Conservation (phyloP, 2,888 invertebrate species). For the Acanthosepion esculentum region DNA sequence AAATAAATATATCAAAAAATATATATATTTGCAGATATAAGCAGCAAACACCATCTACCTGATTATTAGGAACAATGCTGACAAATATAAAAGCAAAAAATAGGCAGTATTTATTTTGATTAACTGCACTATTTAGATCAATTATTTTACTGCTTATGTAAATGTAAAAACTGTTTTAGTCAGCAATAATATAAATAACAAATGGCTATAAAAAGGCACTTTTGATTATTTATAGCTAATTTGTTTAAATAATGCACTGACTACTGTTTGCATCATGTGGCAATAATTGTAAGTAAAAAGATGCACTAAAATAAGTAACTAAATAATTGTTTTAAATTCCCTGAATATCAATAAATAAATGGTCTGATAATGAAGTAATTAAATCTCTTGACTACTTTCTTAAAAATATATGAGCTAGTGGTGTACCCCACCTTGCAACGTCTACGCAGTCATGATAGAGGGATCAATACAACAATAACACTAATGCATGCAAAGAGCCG, state of each 20-base stretch:
- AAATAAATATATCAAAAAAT: neutral
- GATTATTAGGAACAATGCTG: neutral
- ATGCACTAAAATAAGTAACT: no score
- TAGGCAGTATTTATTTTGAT: no score
- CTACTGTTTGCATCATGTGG: no score
- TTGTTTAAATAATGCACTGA: no score
- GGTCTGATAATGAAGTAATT: neutral
- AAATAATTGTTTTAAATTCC: no score
- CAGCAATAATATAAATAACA: no score
- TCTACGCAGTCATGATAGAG: neutral
- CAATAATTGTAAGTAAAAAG: no score
- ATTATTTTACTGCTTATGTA: no score
- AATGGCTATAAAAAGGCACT: no score
- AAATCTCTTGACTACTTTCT: neutral
- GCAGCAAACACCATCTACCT: neutral
- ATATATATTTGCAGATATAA: neutral
- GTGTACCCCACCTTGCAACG: neutral
- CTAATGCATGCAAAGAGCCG: neutral
- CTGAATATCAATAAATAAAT: neutral
- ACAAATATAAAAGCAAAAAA: neutral
- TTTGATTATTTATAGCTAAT: no score
- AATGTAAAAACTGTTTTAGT: no score
- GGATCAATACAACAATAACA: neutral
- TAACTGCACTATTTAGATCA: no score
- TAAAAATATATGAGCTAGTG: neutral